Evolutionary conservation across 2,797 vertebrate genomes (phyloP), one percentile per base, ranked within the genome.

Genomic region (Myotis findleyi): DNA sequence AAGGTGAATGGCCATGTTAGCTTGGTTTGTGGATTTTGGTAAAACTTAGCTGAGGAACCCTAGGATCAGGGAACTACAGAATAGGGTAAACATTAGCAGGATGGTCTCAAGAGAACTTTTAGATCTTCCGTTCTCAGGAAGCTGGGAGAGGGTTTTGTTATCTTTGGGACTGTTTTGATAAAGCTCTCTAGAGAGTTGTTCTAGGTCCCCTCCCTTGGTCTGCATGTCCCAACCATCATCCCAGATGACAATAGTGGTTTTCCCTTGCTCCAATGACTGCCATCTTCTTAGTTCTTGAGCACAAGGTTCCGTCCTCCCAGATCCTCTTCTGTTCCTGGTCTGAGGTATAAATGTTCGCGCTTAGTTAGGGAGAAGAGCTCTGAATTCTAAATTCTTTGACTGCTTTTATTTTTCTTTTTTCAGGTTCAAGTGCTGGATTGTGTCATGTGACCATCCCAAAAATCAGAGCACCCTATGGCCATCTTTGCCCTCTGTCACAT

Each of bases 391-490:
- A 98, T 92, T 97, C 96, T 98, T 97, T 87, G 95, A 96, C 97
- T 95, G 94, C 94, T 97, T 98, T 97, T 97, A 96, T 97, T 97
- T 96, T 96, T 96, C 92, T 93, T 97, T 97, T 98, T 97, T 97
- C 96, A 96, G 96, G 97, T 98, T 98, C 98, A 98, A 98, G 98
- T 98, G 98, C 98, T 98, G 97, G 97, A 98, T 98, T 98, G 97
- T 98, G 97, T 98, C 96, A 97, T 97, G 97, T 95, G 95, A 98
- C 97, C 84, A 93, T 96, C 95, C 97, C 96, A 96, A 98, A 98
- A 98, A 85, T 96, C 96, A 97, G 87, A 97, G 96, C 96, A 97
- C 97, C 97, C 97, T 95, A 96, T 97, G 98, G 97, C 97, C 97
- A 97, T 97, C 97, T 95, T 97, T 96, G 88, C 95, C 96, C 95